These are phyloP conservation scores for Ephydatia muelleri DNA, from an alignment of 37 sponge, comb jelly and placozoan genomes.

Conservation along the genomic window DNA sequence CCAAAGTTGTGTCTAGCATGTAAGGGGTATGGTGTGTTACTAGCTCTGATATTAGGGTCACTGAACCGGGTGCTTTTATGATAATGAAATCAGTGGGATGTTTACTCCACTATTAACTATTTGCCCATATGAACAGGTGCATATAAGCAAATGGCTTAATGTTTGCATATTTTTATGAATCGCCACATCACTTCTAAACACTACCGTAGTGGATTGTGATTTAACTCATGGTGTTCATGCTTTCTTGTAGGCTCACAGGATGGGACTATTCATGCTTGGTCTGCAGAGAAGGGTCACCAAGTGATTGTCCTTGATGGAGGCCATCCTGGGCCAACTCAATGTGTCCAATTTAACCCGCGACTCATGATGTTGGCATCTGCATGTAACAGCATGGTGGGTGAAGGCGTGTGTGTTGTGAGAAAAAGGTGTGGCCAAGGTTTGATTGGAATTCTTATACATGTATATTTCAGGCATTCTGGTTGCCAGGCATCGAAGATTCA, in stretches of 20 bases:
- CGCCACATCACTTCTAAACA: background rate
- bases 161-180: background rate
- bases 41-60: no score
- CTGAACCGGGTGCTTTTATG: no score
- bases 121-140: no score
- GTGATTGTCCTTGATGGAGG: constrained; percentile 89
- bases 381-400: constrained; percentile 80
- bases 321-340: constrained; percentile 90
- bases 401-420: background rate
- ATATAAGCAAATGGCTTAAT: no score
- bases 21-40: no score
- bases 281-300: constrained; percentile 84
- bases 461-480: constrained; percentile 59
- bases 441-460: background rate
- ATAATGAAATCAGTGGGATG: no score
- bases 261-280: constrained; percentile 94
- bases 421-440: background rate
- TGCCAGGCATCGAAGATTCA: constrained; percentile 59
- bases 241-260: constrained; percentile 83
- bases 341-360: constrained; percentile 93
- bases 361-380: constrained; percentile 93
- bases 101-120: no score
- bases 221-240: background rate
- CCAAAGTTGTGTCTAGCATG: no score
- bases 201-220: constrained; percentile 10